Evolutionary conservation across 2,797 vertebrate species (phyloP), one percentile per base, ranked within the genome.

Genomic region (Lagodon rhomboides): DNA sequence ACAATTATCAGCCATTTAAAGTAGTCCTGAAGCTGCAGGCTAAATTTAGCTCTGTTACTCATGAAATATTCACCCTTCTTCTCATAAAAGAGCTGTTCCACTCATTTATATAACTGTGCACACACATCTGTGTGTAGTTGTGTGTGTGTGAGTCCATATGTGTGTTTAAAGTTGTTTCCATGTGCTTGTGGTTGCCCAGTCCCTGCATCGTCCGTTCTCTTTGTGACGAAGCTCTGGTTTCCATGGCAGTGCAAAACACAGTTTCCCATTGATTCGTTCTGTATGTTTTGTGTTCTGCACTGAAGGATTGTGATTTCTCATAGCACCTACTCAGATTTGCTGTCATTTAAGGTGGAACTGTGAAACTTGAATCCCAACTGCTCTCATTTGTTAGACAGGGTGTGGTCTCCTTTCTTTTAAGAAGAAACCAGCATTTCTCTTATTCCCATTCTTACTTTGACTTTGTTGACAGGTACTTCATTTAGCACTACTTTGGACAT

Each of bases 31-130:
- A 75, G 30, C 75, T 78, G 72, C 34, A 68, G 34, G 68, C 88
- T 93, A 93, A 93, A 92, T 92, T 90, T 93, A 94, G 90, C 73
- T 54, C 43, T 0, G 54, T 82, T 61, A 47, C 84, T 91, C 85
- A 92, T 95, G 55, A 94, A 95, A 94, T 93, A 95, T 95, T 94
- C 74, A 94, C 54, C 60, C 53, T 3, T 73, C 13, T 72, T 75
- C 71, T 84, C 68, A 87, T 75, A 75, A 87, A 89, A 72, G 68
- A 88, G 41, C 77, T 77, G 34, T 70, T 86, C 77, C 44, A 47
- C 62, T 84, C 65, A 68, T 91, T 86, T 92, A 79, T 86, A 80
- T 89, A 89, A 90, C 61, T 58, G 6, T 77, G 63, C 65, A 18
- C 3, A 8, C 58, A 25, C 4, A 23, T 75, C 44, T 64, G 59